Percentiles rank a stretch among this genome's conserved stretches.
phyloP scores from a whole-genome alignment of 2,888 invertebrate species.

The Drosophila multiciliata region DNA sequence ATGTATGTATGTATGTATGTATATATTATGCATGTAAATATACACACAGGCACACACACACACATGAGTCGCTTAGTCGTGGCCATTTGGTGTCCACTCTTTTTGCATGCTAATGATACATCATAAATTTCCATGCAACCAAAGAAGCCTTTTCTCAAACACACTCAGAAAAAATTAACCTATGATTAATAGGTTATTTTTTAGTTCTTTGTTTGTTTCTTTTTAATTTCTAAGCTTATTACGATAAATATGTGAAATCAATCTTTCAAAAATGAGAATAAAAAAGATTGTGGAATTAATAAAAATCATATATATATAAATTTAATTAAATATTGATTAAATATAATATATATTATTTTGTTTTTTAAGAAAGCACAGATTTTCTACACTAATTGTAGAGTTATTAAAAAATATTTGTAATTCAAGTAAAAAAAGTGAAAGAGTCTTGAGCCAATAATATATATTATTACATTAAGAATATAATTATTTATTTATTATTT shows the following conservation, averaged over 20 bases:
- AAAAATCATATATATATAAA: neutral
- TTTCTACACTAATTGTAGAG: neutral
- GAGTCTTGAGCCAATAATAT: neutral
- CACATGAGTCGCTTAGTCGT: slow-evolving; percentile 8
- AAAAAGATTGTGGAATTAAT: neutral
- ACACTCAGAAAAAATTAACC: neutral
- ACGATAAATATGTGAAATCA: neutral
- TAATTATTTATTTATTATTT: no score
- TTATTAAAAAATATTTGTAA: neutral
- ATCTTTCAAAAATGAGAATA: neutral
- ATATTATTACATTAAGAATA: neutral
- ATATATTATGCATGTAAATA: neutral
- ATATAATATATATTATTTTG: no score
- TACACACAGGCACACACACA: neutral
- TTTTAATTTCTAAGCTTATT: neutral
- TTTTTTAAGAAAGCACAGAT: no score
- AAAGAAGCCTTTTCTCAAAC: slow-evolving; percentile 7
- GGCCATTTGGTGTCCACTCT: slow-evolving; percentile 62
- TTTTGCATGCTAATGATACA: slow-evolving; percentile 81
- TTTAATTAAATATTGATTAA: neutral
- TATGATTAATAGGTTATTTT: neutral
- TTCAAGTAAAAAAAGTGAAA: neutral
- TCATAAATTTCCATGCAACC: slow-evolving; percentile 74
- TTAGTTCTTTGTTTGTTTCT: neutral
- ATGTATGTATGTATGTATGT: neutral